Evolutionary conservation across 1,140 invertebrate genomes (phyloP).

Genomic region (Apis florea): DNA sequence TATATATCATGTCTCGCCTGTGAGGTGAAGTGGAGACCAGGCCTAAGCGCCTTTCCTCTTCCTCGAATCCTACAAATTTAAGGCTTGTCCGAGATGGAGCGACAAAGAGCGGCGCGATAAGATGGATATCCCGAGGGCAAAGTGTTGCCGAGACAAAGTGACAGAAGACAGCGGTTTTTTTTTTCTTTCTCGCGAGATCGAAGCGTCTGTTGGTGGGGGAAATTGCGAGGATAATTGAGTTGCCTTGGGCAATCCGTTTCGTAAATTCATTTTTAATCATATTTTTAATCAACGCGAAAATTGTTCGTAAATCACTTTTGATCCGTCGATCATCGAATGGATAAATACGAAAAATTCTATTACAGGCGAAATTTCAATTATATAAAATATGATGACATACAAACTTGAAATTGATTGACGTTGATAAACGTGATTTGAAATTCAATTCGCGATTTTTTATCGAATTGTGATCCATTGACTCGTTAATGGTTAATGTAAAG

Average conservation of each 20-base stretch:
- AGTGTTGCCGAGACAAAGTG: neutral
- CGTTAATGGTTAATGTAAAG: too few species aligned
- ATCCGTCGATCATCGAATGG: too few species aligned
- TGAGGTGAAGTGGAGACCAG: neutral
- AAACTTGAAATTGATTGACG: too few species aligned
- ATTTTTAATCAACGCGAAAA: neutral
- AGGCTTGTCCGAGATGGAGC: neutral
- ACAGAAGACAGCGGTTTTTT: neutral
- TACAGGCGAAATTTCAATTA: too few species aligned
- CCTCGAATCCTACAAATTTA: constrained; percentile 18
- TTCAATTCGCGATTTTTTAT: too few species aligned
- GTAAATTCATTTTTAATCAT: too few species aligned
- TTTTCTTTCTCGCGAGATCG: neutral
- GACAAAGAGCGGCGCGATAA: neutral
- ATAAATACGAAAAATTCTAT: too few species aligned
- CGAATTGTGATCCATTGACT: too few species aligned
- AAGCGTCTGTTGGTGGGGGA: neutral
- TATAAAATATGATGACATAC: too few species aligned
- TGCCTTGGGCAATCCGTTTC: too few species aligned
- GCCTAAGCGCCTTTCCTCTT: neutral
- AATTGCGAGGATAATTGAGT: neutral
- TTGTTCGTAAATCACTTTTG: too few species aligned
- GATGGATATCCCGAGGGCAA: neutral
- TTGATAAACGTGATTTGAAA: too few species aligned
- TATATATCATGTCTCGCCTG: neutral